Percentiles rank a stretch among this genome's conserved stretches.
phyloP scores from a whole-genome alignment of 2,797 vertebrate species.

The Hephaestus fuliginosus region DNA sequence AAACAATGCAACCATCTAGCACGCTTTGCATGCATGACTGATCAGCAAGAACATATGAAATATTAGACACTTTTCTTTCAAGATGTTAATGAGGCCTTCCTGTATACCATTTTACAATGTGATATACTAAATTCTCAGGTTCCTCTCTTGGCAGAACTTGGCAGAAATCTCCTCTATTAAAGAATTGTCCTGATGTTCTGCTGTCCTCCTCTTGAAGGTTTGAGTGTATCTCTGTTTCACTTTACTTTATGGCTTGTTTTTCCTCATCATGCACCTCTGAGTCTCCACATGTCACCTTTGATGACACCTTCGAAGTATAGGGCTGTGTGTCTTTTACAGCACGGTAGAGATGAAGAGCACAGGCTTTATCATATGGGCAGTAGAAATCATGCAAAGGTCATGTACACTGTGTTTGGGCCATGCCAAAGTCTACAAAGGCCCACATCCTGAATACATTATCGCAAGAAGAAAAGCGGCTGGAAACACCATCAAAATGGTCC shows the following conservation, averaged over 20 bases:
- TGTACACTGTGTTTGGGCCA: not conserved
- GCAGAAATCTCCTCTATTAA: not conserved
- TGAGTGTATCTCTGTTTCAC: not conserved
- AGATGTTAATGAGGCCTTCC: not conserved
- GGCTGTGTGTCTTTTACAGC: conserved; percentile 6
- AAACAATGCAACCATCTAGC: not conserved
- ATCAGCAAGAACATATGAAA: not conserved
- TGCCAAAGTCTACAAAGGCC: not conserved
- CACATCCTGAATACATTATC: not conserved
- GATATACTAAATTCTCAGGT: too few relatives aligned
- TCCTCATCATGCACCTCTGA: not conserved
- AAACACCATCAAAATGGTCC: not conserved
- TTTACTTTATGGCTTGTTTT: conserved; percentile 14
- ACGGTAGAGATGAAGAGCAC: conserved; percentile 6
- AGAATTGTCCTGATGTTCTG: not conserved
- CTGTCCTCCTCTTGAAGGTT: not conserved
- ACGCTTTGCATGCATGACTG: not conserved
- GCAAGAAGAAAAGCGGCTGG: too few relatives aligned
- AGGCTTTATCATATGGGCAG: not conserved
- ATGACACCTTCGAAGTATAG: not conserved
- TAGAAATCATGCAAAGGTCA: not conserved
- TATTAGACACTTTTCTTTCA: not conserved
- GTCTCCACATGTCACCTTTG: conserved; percentile 30
- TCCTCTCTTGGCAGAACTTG: not conserved
- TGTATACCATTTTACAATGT: not conserved